phyloP scores from a whole-genome alignment of 2,113 vertebrate genomes.

The Mormoops blainvillei region DNA sequence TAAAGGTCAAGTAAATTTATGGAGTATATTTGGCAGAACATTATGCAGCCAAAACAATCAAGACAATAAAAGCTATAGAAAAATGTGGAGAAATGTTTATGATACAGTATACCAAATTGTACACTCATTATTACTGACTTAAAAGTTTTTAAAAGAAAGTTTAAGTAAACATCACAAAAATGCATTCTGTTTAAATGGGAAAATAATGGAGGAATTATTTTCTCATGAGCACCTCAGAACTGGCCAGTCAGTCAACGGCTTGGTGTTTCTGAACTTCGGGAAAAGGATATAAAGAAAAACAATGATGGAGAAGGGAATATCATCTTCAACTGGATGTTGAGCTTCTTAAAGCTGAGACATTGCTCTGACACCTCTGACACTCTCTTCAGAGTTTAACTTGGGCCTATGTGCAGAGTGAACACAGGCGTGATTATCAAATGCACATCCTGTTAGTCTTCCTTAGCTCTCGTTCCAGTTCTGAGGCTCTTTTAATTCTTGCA shows the following conservation, averaged over 20 bases:
- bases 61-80: background rate
- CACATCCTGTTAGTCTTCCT: background rate
- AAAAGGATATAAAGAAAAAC: background rate
- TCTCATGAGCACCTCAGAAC: background rate
- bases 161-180: background rate
- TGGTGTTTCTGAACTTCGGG: background rate
- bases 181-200: background rate
- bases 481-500: background rate
- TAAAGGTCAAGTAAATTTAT: background rate
- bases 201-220: background rate
- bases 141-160: background rate
- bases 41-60: background rate
- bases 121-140: background rate
- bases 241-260: background rate
- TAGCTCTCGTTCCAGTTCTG: background rate
- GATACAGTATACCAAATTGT: background rate
- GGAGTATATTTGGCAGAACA: background rate
- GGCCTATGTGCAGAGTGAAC: background rate
- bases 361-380: background rate
- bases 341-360: background rate
- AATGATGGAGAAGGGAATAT: background rate
- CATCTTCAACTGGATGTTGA: background rate
- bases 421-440: background rate
- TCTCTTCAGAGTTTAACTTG: background rate
- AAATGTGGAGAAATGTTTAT: background rate